These are phyloP conservation scores for Physella acuta DNA, from an alignment of 1,140 invertebrate species.

Conservation along the genomic window DNA sequence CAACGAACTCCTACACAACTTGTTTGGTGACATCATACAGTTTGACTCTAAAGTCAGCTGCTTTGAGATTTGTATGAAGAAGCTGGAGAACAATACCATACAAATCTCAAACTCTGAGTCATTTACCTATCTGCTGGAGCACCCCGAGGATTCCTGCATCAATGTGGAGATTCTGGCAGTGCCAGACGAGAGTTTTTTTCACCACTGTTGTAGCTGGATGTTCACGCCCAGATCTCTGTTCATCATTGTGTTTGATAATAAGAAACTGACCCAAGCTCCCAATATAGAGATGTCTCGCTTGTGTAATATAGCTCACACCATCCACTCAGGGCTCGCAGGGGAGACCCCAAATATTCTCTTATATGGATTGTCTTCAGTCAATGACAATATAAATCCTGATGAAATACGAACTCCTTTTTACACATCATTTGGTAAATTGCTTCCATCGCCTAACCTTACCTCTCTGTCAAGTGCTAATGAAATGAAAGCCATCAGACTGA, in stretches of 20 bases:
- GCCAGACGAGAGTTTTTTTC: conserved; percentile 16
- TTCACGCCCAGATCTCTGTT: conserved; percentile 16
- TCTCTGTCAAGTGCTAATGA: neutral
- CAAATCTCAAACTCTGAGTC: neutral
- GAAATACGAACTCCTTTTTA: conserved; percentile 18
- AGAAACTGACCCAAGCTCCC: neutral
- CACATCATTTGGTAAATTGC: conserved; percentile 9
- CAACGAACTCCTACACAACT: conserved; percentile 4
- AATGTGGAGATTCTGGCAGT: conserved; percentile 16
- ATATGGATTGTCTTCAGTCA: neutral
- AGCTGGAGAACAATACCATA: neutral
- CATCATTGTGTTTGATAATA: conserved; percentile 17
- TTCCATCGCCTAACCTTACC: conserved; percentile 2
- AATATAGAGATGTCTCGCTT: conserved; percentile 7
- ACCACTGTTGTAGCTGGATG: conserved; percentile 23
- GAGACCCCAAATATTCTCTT: neutral
- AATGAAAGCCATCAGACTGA: neutral
- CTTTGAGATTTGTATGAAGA: conserved; percentile 12
- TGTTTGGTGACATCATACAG: conserved; percentile 5
- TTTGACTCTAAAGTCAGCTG: neutral
- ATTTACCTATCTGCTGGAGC: conserved; percentile 7
- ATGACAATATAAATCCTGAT: neutral
- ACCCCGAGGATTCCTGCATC: neutral
- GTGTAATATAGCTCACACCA: conserved; percentile 7
- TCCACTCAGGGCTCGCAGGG: neutral